Percentiles rank a stretch among this genome's conserved stretches.
phyloP scores from a whole-genome alignment of 2,888 invertebrate species.

The Melitaea athalia region DNA sequence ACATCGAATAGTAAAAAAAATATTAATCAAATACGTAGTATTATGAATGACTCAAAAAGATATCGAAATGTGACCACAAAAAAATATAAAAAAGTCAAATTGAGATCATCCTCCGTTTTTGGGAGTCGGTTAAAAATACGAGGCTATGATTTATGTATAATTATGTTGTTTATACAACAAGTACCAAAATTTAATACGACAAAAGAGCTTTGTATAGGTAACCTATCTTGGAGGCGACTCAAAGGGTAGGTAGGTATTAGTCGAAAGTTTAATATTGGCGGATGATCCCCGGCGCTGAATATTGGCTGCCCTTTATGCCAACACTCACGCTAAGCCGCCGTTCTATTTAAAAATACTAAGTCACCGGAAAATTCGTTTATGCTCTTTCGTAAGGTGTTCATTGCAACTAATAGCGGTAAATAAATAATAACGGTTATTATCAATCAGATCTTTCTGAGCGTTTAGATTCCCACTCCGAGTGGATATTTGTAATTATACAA shows the following conservation, averaged over 20 bases:
- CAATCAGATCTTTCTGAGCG: too few species aligned
- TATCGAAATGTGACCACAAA: too few species aligned
- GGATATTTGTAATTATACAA: too few species aligned
- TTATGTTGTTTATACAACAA: background rate
- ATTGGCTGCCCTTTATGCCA: conserved; percentile 14
- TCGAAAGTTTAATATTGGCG: conserved; percentile 46
- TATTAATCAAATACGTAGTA: too few species aligned
- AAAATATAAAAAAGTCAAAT: too few species aligned
- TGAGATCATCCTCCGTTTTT: too few species aligned
- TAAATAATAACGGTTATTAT: background rate
- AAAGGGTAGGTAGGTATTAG: conserved; percentile 21
- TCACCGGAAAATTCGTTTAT: conserved; percentile 11
- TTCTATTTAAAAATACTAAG: background rate
- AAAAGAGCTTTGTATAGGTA: background rate
- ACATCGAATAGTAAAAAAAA: too few species aligned
- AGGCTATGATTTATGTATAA: background rate
- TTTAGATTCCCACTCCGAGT: too few species aligned
- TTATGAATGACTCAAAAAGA: too few species aligned
- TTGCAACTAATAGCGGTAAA: background rate
- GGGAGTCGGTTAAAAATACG: background rate
- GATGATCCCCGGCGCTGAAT: conserved; percentile 41
- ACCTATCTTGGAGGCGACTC: conserved; percentile 8
- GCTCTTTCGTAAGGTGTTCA: background rate
- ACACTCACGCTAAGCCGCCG: background rate
- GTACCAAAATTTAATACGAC: background rate